Evolutionary conservation across 2,888 invertebrate genomes (phyloP).

Genomic region (Tetropium fuscum): DNA sequence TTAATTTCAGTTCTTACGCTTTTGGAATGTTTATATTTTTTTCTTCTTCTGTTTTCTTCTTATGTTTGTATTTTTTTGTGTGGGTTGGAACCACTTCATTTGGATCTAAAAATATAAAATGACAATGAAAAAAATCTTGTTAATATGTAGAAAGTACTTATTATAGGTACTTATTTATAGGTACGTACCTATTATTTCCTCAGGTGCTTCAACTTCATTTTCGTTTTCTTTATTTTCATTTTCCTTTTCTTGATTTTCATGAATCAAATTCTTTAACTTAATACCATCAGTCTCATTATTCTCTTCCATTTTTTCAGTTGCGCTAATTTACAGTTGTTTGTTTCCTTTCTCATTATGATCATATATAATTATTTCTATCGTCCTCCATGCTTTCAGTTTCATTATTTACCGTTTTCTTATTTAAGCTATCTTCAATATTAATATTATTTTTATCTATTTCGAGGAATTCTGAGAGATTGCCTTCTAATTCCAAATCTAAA

Average conservation of each 20-base stretch:
- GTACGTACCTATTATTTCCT: not conserved
- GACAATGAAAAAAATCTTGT: not conserved
- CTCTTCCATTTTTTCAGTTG: not conserved
- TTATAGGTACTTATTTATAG: not conserved
- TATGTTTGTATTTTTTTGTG: too few species aligned
- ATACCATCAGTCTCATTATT: not conserved
- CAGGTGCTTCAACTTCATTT: not conserved
- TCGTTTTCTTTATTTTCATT: constrained; percentile 1
- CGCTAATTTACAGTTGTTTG: not conserved
- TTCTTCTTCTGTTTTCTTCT: not conserved
- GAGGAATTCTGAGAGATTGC: not conserved
- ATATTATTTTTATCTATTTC: not conserved
- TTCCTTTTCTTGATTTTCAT: too few species aligned
- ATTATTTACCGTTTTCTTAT: not conserved
- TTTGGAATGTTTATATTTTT: constrained; percentile 9
- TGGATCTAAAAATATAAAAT: constrained; percentile 20
- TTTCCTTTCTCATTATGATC: not conserved
- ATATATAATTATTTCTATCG: constrained; percentile 3
- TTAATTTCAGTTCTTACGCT: constrained; percentile 6
- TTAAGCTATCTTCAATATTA: constrained; percentile 1
- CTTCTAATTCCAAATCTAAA: constrained; percentile 1
- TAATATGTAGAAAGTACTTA: not conserved
- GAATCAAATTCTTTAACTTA: too few species aligned
- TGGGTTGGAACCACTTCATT: constrained; percentile 4
- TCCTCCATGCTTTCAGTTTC: not conserved